A percentile compares a stretch with the other conserved stretches of the same genome.
These are phyloP conservation scores for Pleuronectes platessa DNA, from an alignment of 2,113 vertebrate species.

Conservation along the genomic window DNA sequence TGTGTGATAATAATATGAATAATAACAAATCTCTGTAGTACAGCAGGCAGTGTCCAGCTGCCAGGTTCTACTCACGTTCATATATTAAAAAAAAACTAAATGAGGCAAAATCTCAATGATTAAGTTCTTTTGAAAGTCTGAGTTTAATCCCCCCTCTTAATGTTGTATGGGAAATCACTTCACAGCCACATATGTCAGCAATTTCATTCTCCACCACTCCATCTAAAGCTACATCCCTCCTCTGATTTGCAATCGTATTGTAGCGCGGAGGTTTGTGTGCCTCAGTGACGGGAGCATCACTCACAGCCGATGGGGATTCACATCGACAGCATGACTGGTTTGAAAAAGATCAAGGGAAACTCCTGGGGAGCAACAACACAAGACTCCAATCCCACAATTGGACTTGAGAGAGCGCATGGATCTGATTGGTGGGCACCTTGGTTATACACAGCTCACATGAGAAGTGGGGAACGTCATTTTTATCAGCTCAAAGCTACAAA, in stretches of 20 bases:
- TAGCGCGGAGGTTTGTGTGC: conserved; percentile 1
- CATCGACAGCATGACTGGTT: conserved; percentile 3
- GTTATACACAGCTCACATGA: background rate
- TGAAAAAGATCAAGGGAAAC: conserved; percentile 8
- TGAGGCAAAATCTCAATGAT: background rate
- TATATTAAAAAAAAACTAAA: background rate
- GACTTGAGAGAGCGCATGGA: background rate
- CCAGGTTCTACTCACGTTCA: background rate
- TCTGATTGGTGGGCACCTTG: background rate
- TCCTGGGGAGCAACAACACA: background rate
- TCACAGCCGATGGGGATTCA: conserved; percentile 21
- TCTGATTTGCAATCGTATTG: conserved; percentile 10
- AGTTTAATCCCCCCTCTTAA: background rate
- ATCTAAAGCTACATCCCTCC: background rate
- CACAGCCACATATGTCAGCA: background rate
- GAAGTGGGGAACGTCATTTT: background rate
- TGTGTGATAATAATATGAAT: too few relatives aligned
- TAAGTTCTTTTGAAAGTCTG: background rate
- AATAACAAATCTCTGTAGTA: background rate
- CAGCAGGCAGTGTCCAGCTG: background rate
- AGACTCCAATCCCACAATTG: background rate
- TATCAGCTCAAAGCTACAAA: conserved; percentile 6
- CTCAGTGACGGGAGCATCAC: conserved; percentile 1
- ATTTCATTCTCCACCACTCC: background rate
- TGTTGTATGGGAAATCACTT: background rate